These are phyloP conservation scores for Sciurus carolinensis DNA, from an alignment of 2,797 vertebrate species.

Conservation along the genomic window DNA sequence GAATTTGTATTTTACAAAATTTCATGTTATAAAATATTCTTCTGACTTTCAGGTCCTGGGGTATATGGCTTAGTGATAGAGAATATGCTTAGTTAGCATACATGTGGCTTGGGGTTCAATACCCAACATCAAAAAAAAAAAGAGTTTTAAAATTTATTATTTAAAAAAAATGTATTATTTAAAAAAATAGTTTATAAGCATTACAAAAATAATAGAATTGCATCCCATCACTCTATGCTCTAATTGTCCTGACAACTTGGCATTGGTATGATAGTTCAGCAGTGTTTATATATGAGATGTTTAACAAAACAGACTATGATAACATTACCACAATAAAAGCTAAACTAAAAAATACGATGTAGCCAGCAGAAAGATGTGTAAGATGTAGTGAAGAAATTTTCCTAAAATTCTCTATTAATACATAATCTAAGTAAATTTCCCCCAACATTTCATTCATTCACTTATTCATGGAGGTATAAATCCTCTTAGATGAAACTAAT, in stretches of 20 bases:
- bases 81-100: neutral
- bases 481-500: conserved; percentile 5
- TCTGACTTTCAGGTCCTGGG: neutral
- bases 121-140: neutral
- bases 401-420: neutral
- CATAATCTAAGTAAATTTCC: neutral
- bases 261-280: neutral
- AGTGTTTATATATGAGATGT: neutral
- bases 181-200: neutral
- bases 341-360: neutral
- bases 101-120: no score
- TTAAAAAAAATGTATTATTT: neutral
- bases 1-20: neutral
- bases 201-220: neutral
- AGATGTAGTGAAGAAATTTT: neutral
- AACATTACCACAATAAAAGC: neutral
- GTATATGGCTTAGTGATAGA: neutral
- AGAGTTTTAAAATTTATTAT: neutral
- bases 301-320: neutral
- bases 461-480: neutral
- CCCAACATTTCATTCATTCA: neutral
- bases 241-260: neutral
- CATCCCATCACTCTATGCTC: neutral
- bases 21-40: neutral
- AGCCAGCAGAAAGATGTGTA: neutral